These are phyloP conservation scores for Apamea monoglypha DNA, from an alignment of 2,888 invertebrate genomes.

Conservation along the genomic window DNA sequence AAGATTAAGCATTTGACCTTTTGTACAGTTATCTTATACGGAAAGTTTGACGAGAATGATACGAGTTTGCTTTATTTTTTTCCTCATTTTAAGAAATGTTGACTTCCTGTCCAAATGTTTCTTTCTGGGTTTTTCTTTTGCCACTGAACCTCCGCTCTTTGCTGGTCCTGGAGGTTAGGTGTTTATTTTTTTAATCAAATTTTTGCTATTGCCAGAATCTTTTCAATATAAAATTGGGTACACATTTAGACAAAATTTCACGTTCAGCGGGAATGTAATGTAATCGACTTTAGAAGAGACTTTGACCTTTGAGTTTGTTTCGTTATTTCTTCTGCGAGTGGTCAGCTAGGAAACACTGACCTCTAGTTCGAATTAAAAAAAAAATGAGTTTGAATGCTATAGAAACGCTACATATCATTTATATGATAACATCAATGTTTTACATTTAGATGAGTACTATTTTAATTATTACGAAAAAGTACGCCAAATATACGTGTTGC, in stretches of 20 bases:
- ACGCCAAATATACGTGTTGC: neutral
- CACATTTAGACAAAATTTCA: neutral
- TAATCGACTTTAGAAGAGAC: neutral
- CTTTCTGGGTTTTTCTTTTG: conserved; percentile 1
- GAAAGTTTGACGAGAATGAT: conserved; percentile 19
- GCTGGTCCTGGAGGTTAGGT: neutral
- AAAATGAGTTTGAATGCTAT: neutral
- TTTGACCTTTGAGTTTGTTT: neutral
- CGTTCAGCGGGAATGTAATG: neutral
- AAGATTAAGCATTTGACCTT: conserved; percentile 47
- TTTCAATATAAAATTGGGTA: too few species aligned
- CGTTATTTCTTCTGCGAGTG: neutral
- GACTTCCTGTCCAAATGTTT: neutral
- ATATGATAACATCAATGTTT: neutral
- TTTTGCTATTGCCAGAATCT: neutral
- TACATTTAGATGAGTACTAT: neutral
- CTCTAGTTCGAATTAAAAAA: neutral
- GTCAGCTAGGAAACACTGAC: neutral
- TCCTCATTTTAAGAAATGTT: neutral
- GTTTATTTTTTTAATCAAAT: neutral
- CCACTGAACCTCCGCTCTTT: neutral
- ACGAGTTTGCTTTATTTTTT: conserved; percentile 10
- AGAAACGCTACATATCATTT: too few species aligned
- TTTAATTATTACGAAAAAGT: neutral
- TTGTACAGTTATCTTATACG: conserved; percentile 20